Evolutionary conservation across 2,113 vertebrate genomes (phyloP), one percentile per base, ranked within the genome.

Genomic region (Saccopteryx bilineata): DNA sequence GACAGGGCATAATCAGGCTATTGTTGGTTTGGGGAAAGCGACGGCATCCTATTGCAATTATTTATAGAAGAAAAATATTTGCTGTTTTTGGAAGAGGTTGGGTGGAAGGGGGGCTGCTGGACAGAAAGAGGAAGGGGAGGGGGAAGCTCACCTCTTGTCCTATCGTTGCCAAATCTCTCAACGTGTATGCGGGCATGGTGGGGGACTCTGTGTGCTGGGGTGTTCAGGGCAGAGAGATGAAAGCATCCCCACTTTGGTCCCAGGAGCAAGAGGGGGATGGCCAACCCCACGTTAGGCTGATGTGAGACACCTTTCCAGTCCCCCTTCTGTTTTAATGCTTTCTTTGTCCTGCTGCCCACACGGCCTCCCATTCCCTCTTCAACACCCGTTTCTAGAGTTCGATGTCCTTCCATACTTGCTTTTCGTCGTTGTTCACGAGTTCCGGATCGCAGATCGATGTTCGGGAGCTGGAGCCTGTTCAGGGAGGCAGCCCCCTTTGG

Each of bases 11-110:
- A 99, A 99, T 99, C 98, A 91, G 81, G 52, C 98, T 98, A 98
- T 99, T 99, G 99, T 99, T 99, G 98, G 98, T 98, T 98, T 98
- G 98, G 96, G 96, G 78, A 98, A 97, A 97, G 97, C 98, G 82
- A 81, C 5, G 15, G 98, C 98, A 99, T 99, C 99, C 98, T 98
- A 98, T 98, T 99, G 99, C 99, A 99, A 98, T 99, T 98, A 99
- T 99, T 99, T 99, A 98, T 99, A 98, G 98, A 99, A 99, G 99
- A 98, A 99, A 98, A 98, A 98, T 98, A 98, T 98, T 99, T 99
- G 98, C 99, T 99, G 98, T 99, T 98, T 98, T 98, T 97, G 96
- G 98, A 98, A 97, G 97, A 98, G 94, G 92, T 96, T 97, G 97
- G 96, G 71, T 96, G 56, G 11, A 18, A 39, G 39, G 66, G 68